Base-by-base conservation (phyloP, 2,113 vertebrate species). In the Mesocricetus auratus region DNA sequence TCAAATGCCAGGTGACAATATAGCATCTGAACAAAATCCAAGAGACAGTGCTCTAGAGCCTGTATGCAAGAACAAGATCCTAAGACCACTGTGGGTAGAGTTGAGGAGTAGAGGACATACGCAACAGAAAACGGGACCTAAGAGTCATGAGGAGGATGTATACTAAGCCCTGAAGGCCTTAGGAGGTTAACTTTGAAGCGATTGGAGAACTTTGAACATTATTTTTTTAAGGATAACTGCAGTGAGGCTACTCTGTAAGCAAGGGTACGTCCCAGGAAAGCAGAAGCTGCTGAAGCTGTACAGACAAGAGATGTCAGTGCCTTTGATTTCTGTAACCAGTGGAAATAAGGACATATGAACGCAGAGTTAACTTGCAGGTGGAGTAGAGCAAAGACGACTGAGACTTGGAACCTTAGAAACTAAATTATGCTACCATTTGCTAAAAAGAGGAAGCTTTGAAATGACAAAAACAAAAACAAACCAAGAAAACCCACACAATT, bases 1-100 rank as follows among this genome's bases (percentile, higher is more conserved):
- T 90, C 89, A 94, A 87, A 47, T 39, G 82, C 66, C 42, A 89
- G 62, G 36, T 74, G 26, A 85, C 6, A 91, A 92, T 15, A 22
- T 56, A 88, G 75, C 29, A 94, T 66, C 29, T 85, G 22, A 94
- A 71, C 21, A 29, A 74, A 89, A 39, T 7, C 47, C 15, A 66
- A 22, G 50, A 82, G 10, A 12, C 17, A 21, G 17, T n/a, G 24
- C 36, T 89, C 39, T 42, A 81, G 36, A 93, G 87, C 42, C 89
- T 74, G 9, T 58, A 56, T 10, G 7, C 7, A 47, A 85, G 77
- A 95, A n/a, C 60, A 83, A 91, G 31, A 64, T 39, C 73, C 36
- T 56, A 29, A 81, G 58, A 42, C 47, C 94, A 86, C 29, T 50
- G 33, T 60, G 24, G 53, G 36, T 39, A 45, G 6, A 89, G 9